Evolutionary conservation across 35 echinoderm and acorn worm genomes (phyloP).

Genomic region (Holothuria glaberrima): DNA sequence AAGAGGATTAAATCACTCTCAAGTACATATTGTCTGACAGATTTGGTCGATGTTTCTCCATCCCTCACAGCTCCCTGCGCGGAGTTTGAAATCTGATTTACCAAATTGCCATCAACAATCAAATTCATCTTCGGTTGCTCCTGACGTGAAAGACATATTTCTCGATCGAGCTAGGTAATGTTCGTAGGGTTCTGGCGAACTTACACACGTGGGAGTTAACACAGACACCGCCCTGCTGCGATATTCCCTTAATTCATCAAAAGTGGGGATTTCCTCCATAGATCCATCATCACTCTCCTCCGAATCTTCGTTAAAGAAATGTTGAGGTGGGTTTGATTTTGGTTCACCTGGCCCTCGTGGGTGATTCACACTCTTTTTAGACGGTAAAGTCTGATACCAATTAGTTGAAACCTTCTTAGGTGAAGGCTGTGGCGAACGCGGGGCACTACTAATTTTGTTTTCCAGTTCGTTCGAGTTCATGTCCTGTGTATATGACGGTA

Average conservation of each 20-base stretch:
- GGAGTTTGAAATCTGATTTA: too few species aligned
- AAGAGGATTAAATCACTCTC: too few species aligned
- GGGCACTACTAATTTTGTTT: neutral
- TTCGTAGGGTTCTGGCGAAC: conserved; percentile 1
- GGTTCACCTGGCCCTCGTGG: conserved; percentile 55
- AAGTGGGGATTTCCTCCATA: conserved; percentile 15
- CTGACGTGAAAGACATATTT: conserved; percentile 59
- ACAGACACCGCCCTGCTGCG: conserved; percentile 38
- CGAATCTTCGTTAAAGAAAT: conserved; percentile 51
- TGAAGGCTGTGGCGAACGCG: conserved; percentile 34
- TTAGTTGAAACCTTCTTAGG: conserved; percentile 17
- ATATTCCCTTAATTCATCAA: conserved; percentile 2
- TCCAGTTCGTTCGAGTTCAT: conserved; percentile 8
- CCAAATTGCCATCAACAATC: conserved; percentile 13
- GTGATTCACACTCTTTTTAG: conserved; percentile 1
- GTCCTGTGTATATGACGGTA: conserved; percentile 46
- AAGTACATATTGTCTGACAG: too few species aligned
- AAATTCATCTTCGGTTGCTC: conserved; percentile 46
- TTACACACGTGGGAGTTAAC: conserved; percentile 45
- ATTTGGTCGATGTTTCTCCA: too few species aligned
- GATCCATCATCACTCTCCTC: conserved; percentile 11
- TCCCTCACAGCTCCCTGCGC: too few species aligned
- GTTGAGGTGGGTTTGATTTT: conserved; percentile 28
- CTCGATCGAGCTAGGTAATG: neutral
- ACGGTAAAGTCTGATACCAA: conserved; percentile 54